These are phyloP conservation scores for Caenorhabditis brenneri DNA, from an alignment of 1,140 invertebrate genomes.

Conservation along the genomic window DNA sequence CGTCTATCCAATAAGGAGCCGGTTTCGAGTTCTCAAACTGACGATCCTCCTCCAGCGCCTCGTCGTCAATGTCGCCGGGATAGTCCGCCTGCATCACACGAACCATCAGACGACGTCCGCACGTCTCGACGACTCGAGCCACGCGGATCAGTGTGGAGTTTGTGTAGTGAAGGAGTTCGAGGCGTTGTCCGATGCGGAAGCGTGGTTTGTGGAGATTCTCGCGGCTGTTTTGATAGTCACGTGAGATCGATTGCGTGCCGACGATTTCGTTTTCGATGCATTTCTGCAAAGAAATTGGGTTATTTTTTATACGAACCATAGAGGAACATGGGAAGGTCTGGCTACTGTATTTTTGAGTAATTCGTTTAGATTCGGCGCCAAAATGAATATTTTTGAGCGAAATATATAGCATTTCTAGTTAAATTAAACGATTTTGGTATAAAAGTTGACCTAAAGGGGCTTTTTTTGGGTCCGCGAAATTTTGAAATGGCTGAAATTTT, in stretches of 20 bases:
- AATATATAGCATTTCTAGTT: too few species aligned
- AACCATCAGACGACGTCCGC: slow-evolving; percentile 57
- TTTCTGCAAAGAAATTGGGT: background rate
- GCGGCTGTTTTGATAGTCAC: background rate
- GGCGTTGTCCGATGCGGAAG: slow-evolving; percentile 57
- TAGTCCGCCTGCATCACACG: slow-evolving; percentile 44
- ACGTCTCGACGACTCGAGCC: slow-evolving; percentile 47
- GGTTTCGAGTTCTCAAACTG: background rate
- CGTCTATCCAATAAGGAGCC: slow-evolving; percentile 54
- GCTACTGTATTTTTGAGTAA: too few species aligned
- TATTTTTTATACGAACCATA: too few species aligned
- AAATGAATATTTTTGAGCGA: too few species aligned
- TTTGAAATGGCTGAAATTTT: too few species aligned
- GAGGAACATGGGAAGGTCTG: too few species aligned
- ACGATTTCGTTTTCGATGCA: slow-evolving; percentile 40
- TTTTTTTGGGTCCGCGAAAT: too few species aligned
- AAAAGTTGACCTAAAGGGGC: too few species aligned
- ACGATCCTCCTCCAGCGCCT: slow-evolving; percentile 29
- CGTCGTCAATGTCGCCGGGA: background rate
- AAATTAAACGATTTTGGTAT: too few species aligned
- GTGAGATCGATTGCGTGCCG: background rate
- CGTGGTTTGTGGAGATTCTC: background rate
- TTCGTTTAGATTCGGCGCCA: too few species aligned
- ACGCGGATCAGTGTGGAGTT: slow-evolving; percentile 56
- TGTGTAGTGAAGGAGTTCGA: slow-evolving; percentile 57